Evolutionary conservation across 1,140 invertebrate genomes (phyloP).

Genomic region (Habropoda laboriosa): DNA sequence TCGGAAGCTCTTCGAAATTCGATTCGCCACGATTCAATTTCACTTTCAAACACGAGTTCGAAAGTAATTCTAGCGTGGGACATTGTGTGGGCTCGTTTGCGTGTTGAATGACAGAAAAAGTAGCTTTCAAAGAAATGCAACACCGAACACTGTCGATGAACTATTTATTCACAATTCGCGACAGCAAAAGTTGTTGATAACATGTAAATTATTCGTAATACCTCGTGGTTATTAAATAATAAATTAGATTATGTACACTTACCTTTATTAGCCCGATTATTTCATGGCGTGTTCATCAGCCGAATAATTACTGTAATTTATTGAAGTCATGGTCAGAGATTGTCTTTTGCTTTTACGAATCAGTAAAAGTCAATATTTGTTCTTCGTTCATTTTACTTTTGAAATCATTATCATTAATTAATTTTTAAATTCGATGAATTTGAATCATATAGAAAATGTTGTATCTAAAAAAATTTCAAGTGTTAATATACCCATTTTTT

Average conservation of each 20-base stretch:
- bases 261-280: not conserved
- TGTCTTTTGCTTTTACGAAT: not conserved
- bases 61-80: constrained; percentile 41
- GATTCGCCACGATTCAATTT: constrained; percentile 36
- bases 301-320: not conserved
- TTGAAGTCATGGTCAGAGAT: not conserved
- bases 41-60: constrained; percentile 32
- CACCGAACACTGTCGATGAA: not conserved
- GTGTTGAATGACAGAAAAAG: constrained; percentile 26
- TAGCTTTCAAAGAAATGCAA: constrained; percentile 22
- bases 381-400: not conserved
- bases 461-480: too few species aligned
- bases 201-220: not conserved
- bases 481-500: too few species aligned
- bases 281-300: not conserved
- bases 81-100: constrained; percentile 19
- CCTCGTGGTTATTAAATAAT: not conserved
- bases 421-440: too few species aligned
- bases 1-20: constrained; percentile 29
- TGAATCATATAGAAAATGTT: too few species aligned
- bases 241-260: not conserved
- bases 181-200: not conserved
- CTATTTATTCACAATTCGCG: not conserved
- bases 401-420: too few species aligned
- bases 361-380: not conserved